Conservation (phyloP, 2,797 vertebrate genomes). For the Pristis pectinata region DNA sequence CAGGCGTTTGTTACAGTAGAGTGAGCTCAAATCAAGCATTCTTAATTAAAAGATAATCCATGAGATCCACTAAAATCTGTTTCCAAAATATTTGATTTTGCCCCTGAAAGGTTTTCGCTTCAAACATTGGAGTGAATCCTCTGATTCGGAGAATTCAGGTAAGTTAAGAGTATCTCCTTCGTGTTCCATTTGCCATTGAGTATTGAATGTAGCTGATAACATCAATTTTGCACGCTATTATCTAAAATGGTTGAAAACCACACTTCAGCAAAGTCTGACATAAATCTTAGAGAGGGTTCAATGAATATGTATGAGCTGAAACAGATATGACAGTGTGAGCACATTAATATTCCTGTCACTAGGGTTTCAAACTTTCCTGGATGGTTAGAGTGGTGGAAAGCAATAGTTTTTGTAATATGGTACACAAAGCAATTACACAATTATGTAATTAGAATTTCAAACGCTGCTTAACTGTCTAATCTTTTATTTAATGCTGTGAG, state of each 20-base stretch:
- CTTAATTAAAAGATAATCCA: constrained; percentile 99
- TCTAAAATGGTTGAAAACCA: constrained; percentile 99
- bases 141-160: constrained; percentile 52
- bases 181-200: constrained; percentile 55
- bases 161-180: constrained; percentile 50
- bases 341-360: constrained; percentile 99
- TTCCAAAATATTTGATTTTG: constrained; percentile 80
- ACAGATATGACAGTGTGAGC: constrained; percentile 98
- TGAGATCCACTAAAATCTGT: constrained; percentile 88
- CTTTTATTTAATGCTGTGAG: constrained; percentile 34
- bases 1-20: constrained; percentile 91
- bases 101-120: constrained; percentile 62
- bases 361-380: constrained; percentile 98
- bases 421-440: constrained; percentile 83
- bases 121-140: constrained; percentile 60
- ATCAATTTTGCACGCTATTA: constrained; percentile 99
- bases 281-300: constrained; percentile 99
- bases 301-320: constrained; percentile 95
- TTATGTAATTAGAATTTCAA: constrained; percentile 37
- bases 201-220: constrained; percentile 82
- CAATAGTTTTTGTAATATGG: constrained; percentile 87
- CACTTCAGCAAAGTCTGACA: constrained; percentile 98
- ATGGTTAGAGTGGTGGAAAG: constrained; percentile 90
- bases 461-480: constrained; percentile 36
- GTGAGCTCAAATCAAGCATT: constrained; percentile 95